phyloP scores from a whole-genome alignment of 2,888 invertebrate genomes.

The Drosophila silvestris region DNA sequence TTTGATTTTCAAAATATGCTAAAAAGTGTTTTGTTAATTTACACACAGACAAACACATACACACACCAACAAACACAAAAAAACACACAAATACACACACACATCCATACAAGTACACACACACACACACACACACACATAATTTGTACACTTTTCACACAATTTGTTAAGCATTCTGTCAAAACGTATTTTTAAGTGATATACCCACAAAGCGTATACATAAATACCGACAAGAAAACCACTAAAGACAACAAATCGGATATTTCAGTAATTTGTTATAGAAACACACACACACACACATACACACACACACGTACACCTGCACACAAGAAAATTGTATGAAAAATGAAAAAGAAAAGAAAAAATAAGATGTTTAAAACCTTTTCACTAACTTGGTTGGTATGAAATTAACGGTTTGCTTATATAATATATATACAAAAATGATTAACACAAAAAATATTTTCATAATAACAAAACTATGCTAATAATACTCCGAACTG shows the following conservation, averaged over 20 bases:
- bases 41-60: slow-evolving; percentile 18
- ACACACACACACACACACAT: neutral
- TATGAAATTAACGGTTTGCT: slow-evolving; percentile 79
- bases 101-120: neutral
- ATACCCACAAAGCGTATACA: slow-evolving; percentile 40
- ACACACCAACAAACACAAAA: slow-evolving; percentile 16
- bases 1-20: slow-evolving; percentile 30
- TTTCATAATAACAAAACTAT: slow-evolving; percentile 47
- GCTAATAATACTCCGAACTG: slow-evolving; percentile 53
- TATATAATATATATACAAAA: slow-evolving; percentile 66
- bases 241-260: slow-evolving; percentile 8
- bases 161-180: slow-evolving; percentile 35
- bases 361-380: slow-evolving; percentile 41
- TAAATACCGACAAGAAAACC: slow-evolving; percentile 31
- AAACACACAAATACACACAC: slow-evolving; percentile 17
- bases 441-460: slow-evolving; percentile 38
- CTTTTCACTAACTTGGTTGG: slow-evolving; percentile 75
- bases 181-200: slow-evolving; percentile 43
- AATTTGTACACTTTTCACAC: slow-evolving; percentile 12
- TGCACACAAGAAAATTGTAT: slow-evolving; percentile 30
- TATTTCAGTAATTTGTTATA: slow-evolving; percentile 38
- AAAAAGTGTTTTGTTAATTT: slow-evolving; percentile 49
- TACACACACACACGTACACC: slow-evolving; percentile 6
- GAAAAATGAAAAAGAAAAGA: slow-evolving; percentile 33
- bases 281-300: slow-evolving; percentile 5